Conservation (phyloP, 92 coral and sea anemone genomes). For the Epizoanthus scotinus region DNA sequence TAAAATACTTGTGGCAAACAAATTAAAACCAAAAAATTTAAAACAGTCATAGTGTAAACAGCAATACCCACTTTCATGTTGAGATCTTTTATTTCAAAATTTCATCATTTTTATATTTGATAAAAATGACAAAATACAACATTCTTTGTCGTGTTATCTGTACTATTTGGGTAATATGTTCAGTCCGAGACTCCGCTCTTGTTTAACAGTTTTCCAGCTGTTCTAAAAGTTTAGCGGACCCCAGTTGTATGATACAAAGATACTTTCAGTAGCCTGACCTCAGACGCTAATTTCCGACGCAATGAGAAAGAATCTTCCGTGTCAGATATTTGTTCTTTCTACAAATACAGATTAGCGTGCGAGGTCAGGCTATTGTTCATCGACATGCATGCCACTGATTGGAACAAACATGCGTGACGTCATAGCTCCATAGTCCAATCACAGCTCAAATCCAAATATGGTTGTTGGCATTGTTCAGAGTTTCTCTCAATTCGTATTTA, state of each 20-base stretch:
- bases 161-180: conserved; percentile 26
- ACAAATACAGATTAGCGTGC: neutral
- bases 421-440: too few species aligned
- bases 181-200: neutral
- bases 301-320: too few species aligned
- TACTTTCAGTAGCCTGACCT: neutral
- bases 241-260: neutral
- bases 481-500: too few species aligned
- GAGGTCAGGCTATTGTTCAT: too few species aligned
- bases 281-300: too few species aligned
- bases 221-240: neutral
- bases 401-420: too few species aligned
- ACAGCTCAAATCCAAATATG: too few species aligned
- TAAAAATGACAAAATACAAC: conserved; percentile 33
- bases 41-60: neutral
- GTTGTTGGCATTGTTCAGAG: too few species aligned
- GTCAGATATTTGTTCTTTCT: neutral
- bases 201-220: neutral
- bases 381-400: too few species aligned
- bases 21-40: too few species aligned
- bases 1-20: too few species aligned
- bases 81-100: conserved; percentile 33
- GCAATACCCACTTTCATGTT: neutral
- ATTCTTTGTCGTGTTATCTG: conserved; percentile 28
- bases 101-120: conserved; percentile 16